Evolutionary conservation across 1,140 invertebrate species (phyloP).

Genomic region (Drosophila sechellia): DNA sequence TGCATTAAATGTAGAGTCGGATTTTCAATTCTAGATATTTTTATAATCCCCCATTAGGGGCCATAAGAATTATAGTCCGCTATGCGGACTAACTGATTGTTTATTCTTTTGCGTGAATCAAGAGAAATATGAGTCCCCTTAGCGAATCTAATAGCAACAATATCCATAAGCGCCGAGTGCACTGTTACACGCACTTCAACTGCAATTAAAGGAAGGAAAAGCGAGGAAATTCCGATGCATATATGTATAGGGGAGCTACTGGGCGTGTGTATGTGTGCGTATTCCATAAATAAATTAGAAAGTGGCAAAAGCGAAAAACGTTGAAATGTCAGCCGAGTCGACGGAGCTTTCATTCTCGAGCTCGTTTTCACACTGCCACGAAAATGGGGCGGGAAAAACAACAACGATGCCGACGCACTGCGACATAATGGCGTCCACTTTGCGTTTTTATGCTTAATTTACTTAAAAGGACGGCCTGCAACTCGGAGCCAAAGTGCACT

Average conservation of each 20-base stretch:
- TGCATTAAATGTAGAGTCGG: not conserved
- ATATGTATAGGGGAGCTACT: conserved; percentile 4
- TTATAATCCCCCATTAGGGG: not conserved
- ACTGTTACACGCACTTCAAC: conserved; percentile 74
- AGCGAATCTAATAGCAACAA: conserved; percentile 41
- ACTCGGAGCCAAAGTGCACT: conserved; percentile 36
- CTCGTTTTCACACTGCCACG: conserved; percentile 40
- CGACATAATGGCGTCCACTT: conserved; percentile 84
- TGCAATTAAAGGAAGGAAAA: conserved; percentile 49
- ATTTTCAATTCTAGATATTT: not conserved
- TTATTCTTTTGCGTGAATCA: conserved; percentile 46
- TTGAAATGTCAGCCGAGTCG: conserved; percentile 52
- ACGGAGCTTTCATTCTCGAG: conserved; percentile 24
- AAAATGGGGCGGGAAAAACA: conserved; percentile 13
- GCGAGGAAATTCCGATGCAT: conserved; percentile 2
- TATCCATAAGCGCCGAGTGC: conserved; percentile 55
- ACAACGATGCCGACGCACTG: conserved; percentile 60
- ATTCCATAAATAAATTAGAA: conserved; percentile 81
- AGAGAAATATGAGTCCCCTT: conserved; percentile 5
- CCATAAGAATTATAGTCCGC: conserved; percentile 13
- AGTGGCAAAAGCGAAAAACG: conserved; percentile 69
- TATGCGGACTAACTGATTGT: conserved; percentile 13
- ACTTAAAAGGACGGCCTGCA: conserved; percentile 77
- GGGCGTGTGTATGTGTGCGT: conserved; percentile 33
- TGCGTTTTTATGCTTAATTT: conserved; percentile 84